These are phyloP conservation scores for Mormyrus hasselquistii DNA, from an alignment of 2,797 vertebrate genomes.

Conservation along the genomic window DNA sequence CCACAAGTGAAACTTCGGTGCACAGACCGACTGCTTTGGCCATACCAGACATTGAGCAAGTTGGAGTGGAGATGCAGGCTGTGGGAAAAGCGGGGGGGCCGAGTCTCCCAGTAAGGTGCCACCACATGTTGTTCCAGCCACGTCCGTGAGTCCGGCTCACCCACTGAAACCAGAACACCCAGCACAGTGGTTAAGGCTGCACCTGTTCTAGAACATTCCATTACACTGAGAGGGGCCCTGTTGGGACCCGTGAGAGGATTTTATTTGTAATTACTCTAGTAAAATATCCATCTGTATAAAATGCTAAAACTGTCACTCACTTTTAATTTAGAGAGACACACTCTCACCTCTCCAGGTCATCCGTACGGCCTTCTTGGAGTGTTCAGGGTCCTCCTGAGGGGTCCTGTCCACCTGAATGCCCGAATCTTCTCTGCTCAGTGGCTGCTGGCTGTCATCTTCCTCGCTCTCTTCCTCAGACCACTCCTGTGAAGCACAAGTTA, in stretches of 20 bases:
- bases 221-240: neutral
- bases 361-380: conserved; percentile 64
- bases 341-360: conserved; percentile 76
- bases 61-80: conserved; percentile 92
- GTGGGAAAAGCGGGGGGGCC: conserved; percentile 75
- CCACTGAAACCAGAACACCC: conserved; percentile 47
- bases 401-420: conserved; percentile 93
- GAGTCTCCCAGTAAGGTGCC: conserved; percentile 82
- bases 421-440: conserved; percentile 91
- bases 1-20: neutral
- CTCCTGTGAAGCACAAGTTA: conserved; percentile 55
- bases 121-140: conserved; percentile 91
- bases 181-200: neutral
- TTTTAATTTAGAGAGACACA: neutral
- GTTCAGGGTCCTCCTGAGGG: conserved; percentile 82
- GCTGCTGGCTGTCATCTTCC: conserved; percentile 76
- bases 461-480: conserved; percentile 92
- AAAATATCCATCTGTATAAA: neutral
- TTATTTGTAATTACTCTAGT: neutral
- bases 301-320: neutral
- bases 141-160: conserved; percentile 74
- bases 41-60: conserved; percentile 87
- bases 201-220: neutral
- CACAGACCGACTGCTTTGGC: neutral
- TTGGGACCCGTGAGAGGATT: neutral